Conservation (phyloP, 2,888 invertebrate species). For the Coremacera marginata region DNA sequence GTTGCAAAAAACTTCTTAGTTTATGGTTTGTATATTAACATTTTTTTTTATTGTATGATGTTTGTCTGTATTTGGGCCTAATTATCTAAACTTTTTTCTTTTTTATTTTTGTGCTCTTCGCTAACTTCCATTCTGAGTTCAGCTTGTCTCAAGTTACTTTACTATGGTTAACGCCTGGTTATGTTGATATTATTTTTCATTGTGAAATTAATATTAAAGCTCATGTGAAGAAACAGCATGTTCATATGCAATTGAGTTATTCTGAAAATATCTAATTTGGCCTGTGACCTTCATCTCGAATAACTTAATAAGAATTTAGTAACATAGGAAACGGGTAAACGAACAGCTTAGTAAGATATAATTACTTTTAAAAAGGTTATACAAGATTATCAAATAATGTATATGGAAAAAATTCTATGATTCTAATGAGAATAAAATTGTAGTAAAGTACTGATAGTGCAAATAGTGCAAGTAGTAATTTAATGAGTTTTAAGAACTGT, state of each 20-base stretch:
- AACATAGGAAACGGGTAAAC: not conserved
- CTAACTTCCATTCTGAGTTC: too few species aligned
- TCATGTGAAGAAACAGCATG: not conserved
- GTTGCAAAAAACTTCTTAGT: too few species aligned
- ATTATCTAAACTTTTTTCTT: too few species aligned
- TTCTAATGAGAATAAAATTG: not conserved
- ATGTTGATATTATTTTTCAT: too few species aligned
- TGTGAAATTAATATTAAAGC: not conserved
- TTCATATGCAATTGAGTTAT: not conserved
- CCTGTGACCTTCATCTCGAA: slow-evolving; percentile 44
- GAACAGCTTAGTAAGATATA: not conserved
- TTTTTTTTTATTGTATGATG: too few species aligned
- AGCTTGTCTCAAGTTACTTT: not conserved
- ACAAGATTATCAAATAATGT: not conserved
- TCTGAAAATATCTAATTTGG: slow-evolving; percentile 41
- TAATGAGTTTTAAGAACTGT: too few species aligned
- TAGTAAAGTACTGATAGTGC: too few species aligned
- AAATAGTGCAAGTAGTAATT: too few species aligned
- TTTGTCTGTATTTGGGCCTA: too few species aligned
- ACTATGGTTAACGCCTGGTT: too few species aligned
- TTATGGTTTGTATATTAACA: too few species aligned
- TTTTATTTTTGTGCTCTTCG: too few species aligned
- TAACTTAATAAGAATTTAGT: slow-evolving; percentile 30
- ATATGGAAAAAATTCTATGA: not conserved
- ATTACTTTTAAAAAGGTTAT: not conserved